These are phyloP conservation scores for Oryzaephilus surinamensis DNA, from an alignment of 1,140 invertebrate species.

Conservation along the genomic window DNA sequence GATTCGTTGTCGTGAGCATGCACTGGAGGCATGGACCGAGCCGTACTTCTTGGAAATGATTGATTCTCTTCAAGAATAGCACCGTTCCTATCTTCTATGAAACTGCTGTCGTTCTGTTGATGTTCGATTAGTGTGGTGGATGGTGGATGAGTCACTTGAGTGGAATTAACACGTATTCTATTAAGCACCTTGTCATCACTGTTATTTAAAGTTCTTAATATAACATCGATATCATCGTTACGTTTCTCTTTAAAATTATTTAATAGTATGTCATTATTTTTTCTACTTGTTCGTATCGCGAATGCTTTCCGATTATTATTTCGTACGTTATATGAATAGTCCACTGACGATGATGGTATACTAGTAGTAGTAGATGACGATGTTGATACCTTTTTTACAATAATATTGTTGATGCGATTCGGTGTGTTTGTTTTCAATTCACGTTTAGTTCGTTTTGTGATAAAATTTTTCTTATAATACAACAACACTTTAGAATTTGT, in stretches of 20 bases:
- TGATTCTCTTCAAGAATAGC: not conserved
- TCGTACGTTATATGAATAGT: too few relatives aligned
- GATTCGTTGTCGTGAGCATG: slow-evolving; percentile 19
- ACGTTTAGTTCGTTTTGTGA: slow-evolving; percentile 10
- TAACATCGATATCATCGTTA: too few relatives aligned
- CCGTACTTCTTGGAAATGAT: slow-evolving; percentile 3
- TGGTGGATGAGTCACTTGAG: slow-evolving; percentile 7
- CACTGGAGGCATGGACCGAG: slow-evolving; percentile 25
- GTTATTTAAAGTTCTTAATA: too few relatives aligned
- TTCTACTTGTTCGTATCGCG: too few relatives aligned
- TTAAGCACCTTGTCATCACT: slow-evolving; percentile 9
- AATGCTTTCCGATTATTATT: too few relatives aligned
- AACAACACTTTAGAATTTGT: slow-evolving; percentile 15
- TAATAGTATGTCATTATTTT: too few relatives aligned
- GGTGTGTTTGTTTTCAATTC: slow-evolving; percentile 10
- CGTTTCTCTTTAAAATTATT: too few relatives aligned
- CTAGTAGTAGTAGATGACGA: not conserved
- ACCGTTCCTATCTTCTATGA: not conserved
- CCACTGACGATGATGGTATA: not conserved
- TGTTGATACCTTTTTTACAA: too few relatives aligned
- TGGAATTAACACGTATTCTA: slow-evolving; percentile 11
- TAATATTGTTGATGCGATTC: too few relatives aligned
- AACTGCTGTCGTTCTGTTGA: slow-evolving; percentile 7
- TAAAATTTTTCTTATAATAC: slow-evolving; percentile 14
- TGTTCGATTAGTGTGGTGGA: slow-evolving; percentile 9